Base-by-base conservation (phyloP, 2,888 invertebrate genomes). In the Eupsilia transversa region DNA sequence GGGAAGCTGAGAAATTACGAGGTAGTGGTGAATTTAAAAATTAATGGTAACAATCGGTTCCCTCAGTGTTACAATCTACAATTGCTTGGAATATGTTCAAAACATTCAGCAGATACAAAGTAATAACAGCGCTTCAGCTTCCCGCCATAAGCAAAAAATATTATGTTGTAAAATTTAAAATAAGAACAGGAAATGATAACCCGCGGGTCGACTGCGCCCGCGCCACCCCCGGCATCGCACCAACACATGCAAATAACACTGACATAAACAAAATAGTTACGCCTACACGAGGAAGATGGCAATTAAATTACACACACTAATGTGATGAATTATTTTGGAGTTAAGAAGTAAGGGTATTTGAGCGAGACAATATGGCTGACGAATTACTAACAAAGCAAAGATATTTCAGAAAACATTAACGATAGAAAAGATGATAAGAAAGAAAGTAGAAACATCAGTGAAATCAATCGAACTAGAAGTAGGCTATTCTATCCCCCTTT, bases 171-270 rank as follows among this genome's bases (percentile, higher is more conserved):
- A 94, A 95, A 94, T 94, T 95, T 94, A 95, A 96, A 95, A 94
- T 93, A 91, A 93, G 95, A 94, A 96, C 96, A 96, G 96, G 96
- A 96, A 94, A 96, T 96, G 96, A 96, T 96, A 96, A 96, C 96
- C 95, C 95, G 93, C 93, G 93, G 95, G 95, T 95, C 94, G 93
- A 74, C 86, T 89, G 92, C 90, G 92, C 90, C 91, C 87, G 91
- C 91, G 89, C 93, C 92, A 91, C 86, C 92, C 89, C 89, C 85
- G 85, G 86, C 83, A 74, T 83, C 86, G 72, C 89, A 84, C 89
- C 74, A 82, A 88, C 89, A 89, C 89, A 92, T 89, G 89, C 91
- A 89, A 89, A 90, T 89, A 86, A 81, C 82, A 84, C 82, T 78
- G 81, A 78, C 73, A 77, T 82, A 84, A 82, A 88, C 88, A 77